Evolutionary conservation across 2,888 invertebrate species (phyloP).

Genomic region (Orchestes rusci): DNA sequence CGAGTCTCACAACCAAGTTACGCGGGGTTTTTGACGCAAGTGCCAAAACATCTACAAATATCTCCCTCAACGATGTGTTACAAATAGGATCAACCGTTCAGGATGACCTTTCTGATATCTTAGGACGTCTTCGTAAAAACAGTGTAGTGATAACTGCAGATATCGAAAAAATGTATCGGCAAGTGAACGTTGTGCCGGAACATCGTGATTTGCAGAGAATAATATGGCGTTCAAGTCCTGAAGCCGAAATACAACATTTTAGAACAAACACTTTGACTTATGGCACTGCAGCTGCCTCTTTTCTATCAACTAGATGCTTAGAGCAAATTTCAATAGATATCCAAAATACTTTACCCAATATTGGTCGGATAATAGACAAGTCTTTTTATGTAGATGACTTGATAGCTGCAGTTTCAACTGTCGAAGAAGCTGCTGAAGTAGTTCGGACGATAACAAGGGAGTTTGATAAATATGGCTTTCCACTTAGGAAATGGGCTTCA

Average conservation of each 20-base stretch:
- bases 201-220: slow-evolving; percentile 6
- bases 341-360: not conserved
- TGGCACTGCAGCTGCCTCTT: slow-evolving; percentile 8
- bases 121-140: slow-evolving; percentile 8
- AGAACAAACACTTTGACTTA: slow-evolving; percentile 8
- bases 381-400: slow-evolving; percentile 7
- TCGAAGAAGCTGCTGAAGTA: not conserved
- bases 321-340: slow-evolving; percentile 5
- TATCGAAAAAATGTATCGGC: slow-evolving; percentile 8
- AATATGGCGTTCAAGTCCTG: slow-evolving; percentile 4
- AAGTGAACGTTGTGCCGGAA: too few species aligned
- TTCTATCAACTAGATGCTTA: slow-evolving; percentile 6
- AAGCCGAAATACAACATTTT: slow-evolving; percentile 3
- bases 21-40: too few species aligned
- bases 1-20: too few species aligned
- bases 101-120: too few species aligned
- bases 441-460: not conserved
- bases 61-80: too few species aligned
- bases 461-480: slow-evolving; percentile 4
- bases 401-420: not conserved
- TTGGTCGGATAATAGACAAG: not conserved
- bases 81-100: too few species aligned
- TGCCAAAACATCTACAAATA: too few species aligned
- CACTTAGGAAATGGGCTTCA: slow-evolving; percentile 8
- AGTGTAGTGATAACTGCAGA: slow-evolving; percentile 3